Conservation (phyloP, 1,140 invertebrate genomes). For the Palaemon carinicauda region DNA sequence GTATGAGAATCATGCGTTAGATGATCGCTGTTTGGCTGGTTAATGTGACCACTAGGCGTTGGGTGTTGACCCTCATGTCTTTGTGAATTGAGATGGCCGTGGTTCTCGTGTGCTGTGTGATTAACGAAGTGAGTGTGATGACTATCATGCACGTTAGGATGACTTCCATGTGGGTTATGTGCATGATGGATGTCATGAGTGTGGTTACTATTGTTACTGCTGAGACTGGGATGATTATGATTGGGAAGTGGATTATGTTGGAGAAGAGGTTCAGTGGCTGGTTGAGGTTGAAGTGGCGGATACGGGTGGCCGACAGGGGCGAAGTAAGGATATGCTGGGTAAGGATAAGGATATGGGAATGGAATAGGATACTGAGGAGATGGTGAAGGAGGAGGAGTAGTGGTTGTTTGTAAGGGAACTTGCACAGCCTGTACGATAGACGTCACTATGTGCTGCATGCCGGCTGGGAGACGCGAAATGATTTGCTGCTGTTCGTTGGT, state of each 20-base stretch:
- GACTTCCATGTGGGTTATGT: neutral
- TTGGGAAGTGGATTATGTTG: no score
- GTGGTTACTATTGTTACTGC: neutral
- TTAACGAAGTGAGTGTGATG: no score
- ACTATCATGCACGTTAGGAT: neutral
- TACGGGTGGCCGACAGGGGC: neutral
- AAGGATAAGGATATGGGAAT: neutral
- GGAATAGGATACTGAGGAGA: neutral
- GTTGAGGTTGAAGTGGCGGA: neutral
- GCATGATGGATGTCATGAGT: neutral
- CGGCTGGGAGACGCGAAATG: neutral
- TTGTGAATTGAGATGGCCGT: neutral
- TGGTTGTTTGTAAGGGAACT: neutral
- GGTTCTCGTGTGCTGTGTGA: neutral
- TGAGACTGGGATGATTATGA: neutral
- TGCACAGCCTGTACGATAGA: slow-evolving; percentile 20
- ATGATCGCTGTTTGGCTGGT: neutral
- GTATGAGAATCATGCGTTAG: neutral
- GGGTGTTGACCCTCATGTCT: neutral
- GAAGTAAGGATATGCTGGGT: neutral
- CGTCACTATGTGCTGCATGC: neutral
- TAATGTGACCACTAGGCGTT: neutral
- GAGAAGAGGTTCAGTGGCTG: neutral
- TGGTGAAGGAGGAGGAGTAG: neutral
- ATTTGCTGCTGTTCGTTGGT: neutral